A percentile compares a stretch with the other conserved stretches of the same genome.
phyloP scores from a whole-genome alignment of 2,888 invertebrate genomes.

The Cephus spinipes region DNA sequence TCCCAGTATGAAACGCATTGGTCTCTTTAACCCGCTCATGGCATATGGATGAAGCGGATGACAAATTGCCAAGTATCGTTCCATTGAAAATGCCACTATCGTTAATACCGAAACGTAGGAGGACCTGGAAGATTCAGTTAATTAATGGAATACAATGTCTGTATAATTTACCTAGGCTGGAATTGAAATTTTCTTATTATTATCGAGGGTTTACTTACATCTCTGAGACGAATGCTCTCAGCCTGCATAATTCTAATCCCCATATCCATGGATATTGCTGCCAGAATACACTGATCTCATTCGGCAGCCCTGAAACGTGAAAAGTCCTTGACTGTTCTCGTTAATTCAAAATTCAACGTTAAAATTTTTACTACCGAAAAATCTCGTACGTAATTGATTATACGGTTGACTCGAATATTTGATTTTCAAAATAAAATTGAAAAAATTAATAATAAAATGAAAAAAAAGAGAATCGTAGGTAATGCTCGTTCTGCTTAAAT shows the following conservation, averaged over 20 bases:
- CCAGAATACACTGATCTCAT: conserved; percentile 86
- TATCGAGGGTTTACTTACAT: conserved; percentile 73
- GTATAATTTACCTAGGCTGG: too few relatives aligned
- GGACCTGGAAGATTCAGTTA: conserved; percentile 71
- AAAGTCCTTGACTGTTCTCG: neutral
- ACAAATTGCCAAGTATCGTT: conserved; percentile 90
- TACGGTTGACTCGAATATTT: too few relatives aligned
- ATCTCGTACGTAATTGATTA: too few relatives aligned
- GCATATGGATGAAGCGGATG: conserved; percentile 86
- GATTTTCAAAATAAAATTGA: too few relatives aligned
- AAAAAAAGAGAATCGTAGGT: too few relatives aligned
- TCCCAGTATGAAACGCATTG: conserved; percentile 79
- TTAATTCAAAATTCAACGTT: too few relatives aligned
- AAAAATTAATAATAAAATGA: too few relatives aligned
- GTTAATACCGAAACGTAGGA: conserved; percentile 91
- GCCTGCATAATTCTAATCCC: conserved; percentile 83
- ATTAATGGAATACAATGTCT: neutral
- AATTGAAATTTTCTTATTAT: neutral
- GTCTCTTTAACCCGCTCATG: conserved; percentile 84
- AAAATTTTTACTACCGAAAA: too few relatives aligned
- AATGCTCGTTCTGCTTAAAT: too few relatives aligned
- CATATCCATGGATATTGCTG: conserved; percentile 88
- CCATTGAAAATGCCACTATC: conserved; percentile 90
- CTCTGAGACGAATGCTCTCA: conserved; percentile 84
- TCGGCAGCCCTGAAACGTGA: conserved; percentile 78